phyloP scores from a whole-genome alignment of 1,140 invertebrate genomes.

The Halesus radiatus region DNA sequence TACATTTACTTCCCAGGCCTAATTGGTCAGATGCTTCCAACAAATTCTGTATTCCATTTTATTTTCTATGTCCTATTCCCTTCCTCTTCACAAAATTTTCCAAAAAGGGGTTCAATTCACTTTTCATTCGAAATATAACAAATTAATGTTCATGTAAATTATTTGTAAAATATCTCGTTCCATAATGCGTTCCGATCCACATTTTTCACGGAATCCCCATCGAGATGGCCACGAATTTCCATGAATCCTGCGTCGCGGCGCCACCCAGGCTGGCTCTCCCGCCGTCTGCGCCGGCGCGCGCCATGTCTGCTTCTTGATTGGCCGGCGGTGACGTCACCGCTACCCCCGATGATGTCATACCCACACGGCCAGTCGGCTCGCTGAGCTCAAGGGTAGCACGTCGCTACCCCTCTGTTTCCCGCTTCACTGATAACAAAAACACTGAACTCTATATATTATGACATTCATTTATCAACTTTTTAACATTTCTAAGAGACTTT shows the following conservation, averaged over 20 bases:
- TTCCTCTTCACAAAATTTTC: no score
- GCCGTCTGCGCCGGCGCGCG: slow-evolving; percentile 39
- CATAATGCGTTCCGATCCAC: no score
- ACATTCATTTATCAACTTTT: neutral
- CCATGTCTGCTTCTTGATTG: slow-evolving; percentile 49
- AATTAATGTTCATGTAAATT: no score
- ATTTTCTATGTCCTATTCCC: no score
- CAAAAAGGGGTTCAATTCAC: no score
- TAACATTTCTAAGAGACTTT: neutral
- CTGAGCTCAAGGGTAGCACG: slow-evolving; percentile 42
- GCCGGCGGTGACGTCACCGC: slow-evolving; percentile 53
- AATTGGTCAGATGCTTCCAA: no score
- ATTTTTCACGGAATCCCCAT: neutral
- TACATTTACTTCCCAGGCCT: no score
- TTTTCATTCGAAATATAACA: no score
- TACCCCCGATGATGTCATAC: slow-evolving; percentile 54
- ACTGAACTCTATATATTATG: slow-evolving; percentile 1
- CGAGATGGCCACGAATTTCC: slow-evolving; percentile 37
- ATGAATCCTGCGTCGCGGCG: slow-evolving; percentile 22
- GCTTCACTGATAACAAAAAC: slow-evolving; percentile 30
- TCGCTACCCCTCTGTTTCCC: slow-evolving; percentile 14
- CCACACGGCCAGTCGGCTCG: slow-evolving; percentile 49
- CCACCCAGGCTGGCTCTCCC: slow-evolving; percentile 29
- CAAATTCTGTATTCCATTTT: no score
- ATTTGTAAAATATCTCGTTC: no score